Percentiles rank a stretch among this genome's conserved stretches.
These are phyloP conservation scores for Euplexia lucipara DNA, from an alignment of 2,888 invertebrate species.

Conservation along the genomic window DNA sequence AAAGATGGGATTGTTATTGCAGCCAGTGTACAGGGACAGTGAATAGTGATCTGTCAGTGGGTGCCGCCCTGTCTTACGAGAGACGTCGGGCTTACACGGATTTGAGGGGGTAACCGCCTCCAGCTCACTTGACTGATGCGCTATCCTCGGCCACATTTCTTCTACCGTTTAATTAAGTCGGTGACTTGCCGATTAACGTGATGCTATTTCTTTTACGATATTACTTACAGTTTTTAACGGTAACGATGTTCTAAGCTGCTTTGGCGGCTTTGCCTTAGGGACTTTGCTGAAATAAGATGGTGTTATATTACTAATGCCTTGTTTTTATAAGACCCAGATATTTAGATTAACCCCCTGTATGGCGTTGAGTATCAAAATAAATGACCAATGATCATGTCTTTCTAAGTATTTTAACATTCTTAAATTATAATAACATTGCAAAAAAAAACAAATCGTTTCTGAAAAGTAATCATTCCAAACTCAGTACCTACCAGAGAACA, in stretches of 20 bases:
- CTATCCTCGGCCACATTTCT: slow-evolving; percentile 64
- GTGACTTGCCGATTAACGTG: slow-evolving; percentile 54
- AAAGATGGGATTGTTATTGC: slow-evolving; percentile 63
- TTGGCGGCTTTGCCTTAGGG: background rate
- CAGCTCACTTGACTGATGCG: slow-evolving; percentile 77
- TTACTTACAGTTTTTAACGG: slow-evolving; percentile 22
- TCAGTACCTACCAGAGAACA: slow-evolving; percentile 26
- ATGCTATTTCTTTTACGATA: slow-evolving; percentile 33
- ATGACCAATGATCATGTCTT: background rate
- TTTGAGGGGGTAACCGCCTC: slow-evolving; percentile 74
- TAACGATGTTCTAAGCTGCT: slow-evolving; percentile 14
- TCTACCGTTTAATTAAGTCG: slow-evolving; percentile 65
- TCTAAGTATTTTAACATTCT: background rate
- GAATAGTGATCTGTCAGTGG: slow-evolving; percentile 81
- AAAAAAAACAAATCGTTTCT: slow-evolving; percentile 21
- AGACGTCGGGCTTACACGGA: slow-evolving; percentile 77
- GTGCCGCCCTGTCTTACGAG: slow-evolving; percentile 62
- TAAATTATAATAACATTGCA: slow-evolving; percentile 26
- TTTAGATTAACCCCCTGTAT: background rate
- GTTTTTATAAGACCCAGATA: background rate
- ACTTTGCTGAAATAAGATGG: background rate
- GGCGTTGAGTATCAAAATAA: background rate
- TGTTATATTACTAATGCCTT: slow-evolving; percentile 2
- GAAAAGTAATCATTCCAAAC: slow-evolving; percentile 36
- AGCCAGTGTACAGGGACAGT: slow-evolving; percentile 67